Evolutionary conservation across 2,113 vertebrate species (phyloP).

Genomic region (Paralichthys olivaceus): DNA sequence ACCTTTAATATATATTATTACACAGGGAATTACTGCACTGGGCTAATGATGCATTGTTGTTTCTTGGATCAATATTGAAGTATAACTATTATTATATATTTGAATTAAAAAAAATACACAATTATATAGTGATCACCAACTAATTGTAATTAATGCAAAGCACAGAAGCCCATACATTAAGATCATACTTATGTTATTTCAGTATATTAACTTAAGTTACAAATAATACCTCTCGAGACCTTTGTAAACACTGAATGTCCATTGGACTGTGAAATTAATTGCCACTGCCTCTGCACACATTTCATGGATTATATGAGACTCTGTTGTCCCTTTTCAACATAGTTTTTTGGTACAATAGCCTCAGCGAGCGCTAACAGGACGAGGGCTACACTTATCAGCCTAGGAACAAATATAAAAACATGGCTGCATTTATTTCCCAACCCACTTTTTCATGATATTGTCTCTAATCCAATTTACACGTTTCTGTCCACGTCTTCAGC

Average conservation of each 20-base stretch:
- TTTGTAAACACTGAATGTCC: constrained; percentile 11
- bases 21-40: background rate
- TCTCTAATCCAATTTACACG: background rate
- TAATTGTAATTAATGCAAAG: background rate
- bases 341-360: constrained; percentile 34
- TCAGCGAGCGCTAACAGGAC: constrained; percentile 37
- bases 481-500: constrained; percentile 7
- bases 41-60: background rate
- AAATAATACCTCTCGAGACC: background rate
- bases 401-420: constrained; percentile 37
- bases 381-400: constrained; percentile 20
- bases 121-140: too few relatives aligned
- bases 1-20: background rate
- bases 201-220: background rate
- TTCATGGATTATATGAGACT: constrained; percentile 19
- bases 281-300: constrained; percentile 1
- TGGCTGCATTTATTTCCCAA: constrained; percentile 33
- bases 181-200: background rate
- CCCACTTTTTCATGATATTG: constrained; percentile 3
- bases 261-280: background rate
- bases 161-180: too few relatives aligned
- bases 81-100: background rate
- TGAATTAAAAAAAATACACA: too few relatives aligned
- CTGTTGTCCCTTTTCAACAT: constrained; percentile 31
- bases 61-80: background rate